A percentile compares a stretch with the other conserved stretches of the same genome.
Conservation (phyloP, 2,888 invertebrate genomes). For the Allophyes oxyacanthae region DNA sequence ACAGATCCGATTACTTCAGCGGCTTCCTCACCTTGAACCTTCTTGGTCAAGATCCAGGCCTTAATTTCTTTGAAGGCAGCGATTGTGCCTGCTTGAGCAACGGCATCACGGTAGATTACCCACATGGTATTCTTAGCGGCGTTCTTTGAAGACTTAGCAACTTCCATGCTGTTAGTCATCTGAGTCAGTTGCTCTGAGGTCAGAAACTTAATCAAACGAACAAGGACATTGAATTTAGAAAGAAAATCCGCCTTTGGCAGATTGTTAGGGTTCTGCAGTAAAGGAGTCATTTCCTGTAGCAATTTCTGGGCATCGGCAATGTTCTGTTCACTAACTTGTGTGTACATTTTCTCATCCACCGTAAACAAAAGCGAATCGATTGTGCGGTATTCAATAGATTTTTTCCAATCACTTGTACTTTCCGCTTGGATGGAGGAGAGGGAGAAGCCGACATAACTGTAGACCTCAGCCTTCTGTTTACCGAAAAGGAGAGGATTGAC, state of each 20-base stretch:
- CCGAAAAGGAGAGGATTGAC: constrained; percentile 90
- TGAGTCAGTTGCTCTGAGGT: constrained; percentile 89
- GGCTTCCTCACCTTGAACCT: constrained; percentile 89
- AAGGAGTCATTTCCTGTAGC: no score
- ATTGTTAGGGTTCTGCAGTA: no score
- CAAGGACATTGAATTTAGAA: constrained; percentile 90
- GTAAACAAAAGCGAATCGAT: no score
- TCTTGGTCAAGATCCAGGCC: constrained; percentile 88
- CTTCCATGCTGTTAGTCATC: constrained; percentile 85
- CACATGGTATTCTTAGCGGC: constrained; percentile 84
- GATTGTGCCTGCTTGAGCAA: constrained; percentile 91
- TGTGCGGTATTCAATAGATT: no score
- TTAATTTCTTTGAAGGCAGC: no score
- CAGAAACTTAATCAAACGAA: constrained; percentile 89
- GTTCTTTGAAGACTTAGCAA: constrained; percentile 74
- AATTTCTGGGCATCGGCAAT: no score
- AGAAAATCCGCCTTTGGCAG: no score
- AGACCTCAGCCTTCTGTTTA: constrained; percentile 90
- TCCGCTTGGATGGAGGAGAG: no score
- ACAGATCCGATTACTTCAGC: constrained; percentile 88
- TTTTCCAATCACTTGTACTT: no score
- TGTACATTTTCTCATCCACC: no score
- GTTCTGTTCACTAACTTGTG: no score
- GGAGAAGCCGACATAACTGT: constrained; percentile 89
- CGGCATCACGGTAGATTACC: constrained; percentile 91